Evolutionary conservation across 2,797 vertebrate species (phyloP).

Genomic region (Avahi laniger): DNA sequence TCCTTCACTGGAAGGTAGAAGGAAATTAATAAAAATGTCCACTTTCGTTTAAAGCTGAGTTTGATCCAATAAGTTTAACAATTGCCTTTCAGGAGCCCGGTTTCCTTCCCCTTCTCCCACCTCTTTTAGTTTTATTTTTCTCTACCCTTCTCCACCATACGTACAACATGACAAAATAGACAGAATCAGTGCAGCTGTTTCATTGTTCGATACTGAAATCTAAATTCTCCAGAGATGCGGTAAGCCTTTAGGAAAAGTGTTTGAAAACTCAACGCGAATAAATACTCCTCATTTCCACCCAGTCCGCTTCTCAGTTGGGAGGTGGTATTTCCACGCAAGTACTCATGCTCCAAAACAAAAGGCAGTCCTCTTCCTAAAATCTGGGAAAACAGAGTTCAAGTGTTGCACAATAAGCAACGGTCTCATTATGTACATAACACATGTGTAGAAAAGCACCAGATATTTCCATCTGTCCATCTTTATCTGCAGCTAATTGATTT

Average conservation of each 20-base stretch:
- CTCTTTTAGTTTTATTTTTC: background rate
- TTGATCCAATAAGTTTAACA: background rate
- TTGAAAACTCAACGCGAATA: slow-evolving; percentile 89
- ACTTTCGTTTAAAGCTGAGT: background rate
- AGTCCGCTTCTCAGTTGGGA: slow-evolving; percentile 90
- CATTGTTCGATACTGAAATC: slow-evolving; percentile 74
- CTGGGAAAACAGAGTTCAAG: slow-evolving; percentile 72
- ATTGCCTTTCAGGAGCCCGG: background rate
- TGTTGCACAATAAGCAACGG: background rate
- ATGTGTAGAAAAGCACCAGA: slow-evolving; percentile 47
- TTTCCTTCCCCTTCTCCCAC: background rate
- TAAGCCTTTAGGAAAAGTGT: slow-evolving; percentile 88
- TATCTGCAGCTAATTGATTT: slow-evolving; percentile 75
- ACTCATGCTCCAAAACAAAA: slow-evolving; percentile 1
- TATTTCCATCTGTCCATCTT: slow-evolving; percentile 71
- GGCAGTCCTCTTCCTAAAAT: slow-evolving; percentile 23
- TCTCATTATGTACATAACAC: background rate
- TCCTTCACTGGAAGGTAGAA: background rate
- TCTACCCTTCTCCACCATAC: slow-evolving; percentile 88
- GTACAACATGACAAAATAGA: slow-evolving; percentile 89
- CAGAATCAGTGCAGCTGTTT: slow-evolving; percentile 88
- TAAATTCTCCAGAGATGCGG: slow-evolving; percentile 87
- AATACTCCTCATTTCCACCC: slow-evolving; percentile 87
- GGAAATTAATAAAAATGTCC: background rate
- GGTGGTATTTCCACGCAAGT: slow-evolving; percentile 46